These are phyloP conservation scores for Zaprionus obscuricornis DNA, from an alignment of 2,888 invertebrate genomes.

Conservation along the genomic window DNA sequence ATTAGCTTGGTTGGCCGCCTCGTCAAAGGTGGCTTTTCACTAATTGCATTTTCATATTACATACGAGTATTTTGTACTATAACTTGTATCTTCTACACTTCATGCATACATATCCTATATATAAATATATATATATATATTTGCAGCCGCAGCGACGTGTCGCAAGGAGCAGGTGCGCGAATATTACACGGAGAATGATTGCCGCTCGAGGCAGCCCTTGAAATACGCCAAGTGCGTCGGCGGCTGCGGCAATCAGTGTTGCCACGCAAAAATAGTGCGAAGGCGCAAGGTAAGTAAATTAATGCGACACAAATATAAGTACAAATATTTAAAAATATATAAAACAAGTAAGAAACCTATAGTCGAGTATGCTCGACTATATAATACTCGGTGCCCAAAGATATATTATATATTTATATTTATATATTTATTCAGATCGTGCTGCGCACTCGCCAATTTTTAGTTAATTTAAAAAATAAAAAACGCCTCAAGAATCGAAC, in stretches of 20 bases:
- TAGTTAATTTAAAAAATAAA: too few relatives aligned
- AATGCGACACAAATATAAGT: neutral
- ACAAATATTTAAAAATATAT: neutral
- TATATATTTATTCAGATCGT: too few relatives aligned
- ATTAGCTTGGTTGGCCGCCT: constrained; percentile 51
- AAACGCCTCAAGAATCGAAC: too few relatives aligned
- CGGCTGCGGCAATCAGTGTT: constrained; percentile 93
- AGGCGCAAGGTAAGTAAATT: constrained; percentile 90
- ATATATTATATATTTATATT: too few relatives aligned
- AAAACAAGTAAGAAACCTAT: neutral
- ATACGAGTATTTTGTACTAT: too few relatives aligned
- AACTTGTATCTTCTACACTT: constrained; percentile 25
- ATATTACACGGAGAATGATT: constrained; percentile 95
- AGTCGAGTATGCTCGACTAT: too few relatives aligned
- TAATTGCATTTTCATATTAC: constrained; percentile 56
- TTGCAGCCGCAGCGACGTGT: constrained; percentile 88
- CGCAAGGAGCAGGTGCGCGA: constrained; percentile 95
- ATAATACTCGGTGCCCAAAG: too few relatives aligned
- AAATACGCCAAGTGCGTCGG: constrained; percentile 94
- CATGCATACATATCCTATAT: too few relatives aligned
- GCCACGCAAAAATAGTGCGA: constrained; percentile 95
- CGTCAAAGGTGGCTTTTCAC: constrained; percentile 45
- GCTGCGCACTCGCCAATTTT: too few relatives aligned
- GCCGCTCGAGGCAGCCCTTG: constrained; percentile 94
- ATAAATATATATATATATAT: too few relatives aligned